Base-by-base conservation (phyloP, 2,888 invertebrate genomes). In the Lordiphosa andalusiaca region DNA sequence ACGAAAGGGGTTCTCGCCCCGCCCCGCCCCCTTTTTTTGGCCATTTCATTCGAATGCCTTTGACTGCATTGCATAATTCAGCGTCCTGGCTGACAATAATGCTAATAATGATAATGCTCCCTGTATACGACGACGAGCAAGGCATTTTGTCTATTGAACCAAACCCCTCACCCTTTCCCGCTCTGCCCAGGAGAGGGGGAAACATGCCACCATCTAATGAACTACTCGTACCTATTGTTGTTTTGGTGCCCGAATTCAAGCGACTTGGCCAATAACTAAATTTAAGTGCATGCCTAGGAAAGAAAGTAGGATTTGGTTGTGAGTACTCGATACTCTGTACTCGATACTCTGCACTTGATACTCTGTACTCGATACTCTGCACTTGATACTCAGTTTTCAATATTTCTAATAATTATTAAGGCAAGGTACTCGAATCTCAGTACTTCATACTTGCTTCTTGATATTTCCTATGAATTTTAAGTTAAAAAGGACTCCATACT, bases 21-120 rank as follows among this genome's bases (percentile, higher is more conserved):
- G 36, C 47, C 46, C 25, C 13, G 1, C n/a, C n/a, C n/a, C n/a
- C n/a, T n/a, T n/a, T n/a, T 42, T 21, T 30, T 30, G 4, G 30
- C 59, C 53, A 46, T 36, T 48, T 47, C 48, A 23, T 44, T 44
- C 35, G 19, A 37, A 38, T 5, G 12, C 33, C 13, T 44, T 35
- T 25, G 58, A 58, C 53, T 59, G 65, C 59, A 59, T 64, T 65
- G 65, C 65, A 65, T 65, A 63, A 65, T 65, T 63, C 58, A 62
- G 55, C 62, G 67, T 68, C 58, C 49, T 47, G 40, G 44, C 67
- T 71, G 67, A 78, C 76, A 78, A 76, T 73, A 76, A 78, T 71
- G 78, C 78, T 75, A 78, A 76, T 76, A 76, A 76, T 73, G 50
- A 65, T 73, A 62, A 71, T 63, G 53, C 60, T 46, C 62, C 64